phyloP scores from a whole-genome alignment of 2,888 invertebrate species.

The Chelonus formosanus region DNA sequence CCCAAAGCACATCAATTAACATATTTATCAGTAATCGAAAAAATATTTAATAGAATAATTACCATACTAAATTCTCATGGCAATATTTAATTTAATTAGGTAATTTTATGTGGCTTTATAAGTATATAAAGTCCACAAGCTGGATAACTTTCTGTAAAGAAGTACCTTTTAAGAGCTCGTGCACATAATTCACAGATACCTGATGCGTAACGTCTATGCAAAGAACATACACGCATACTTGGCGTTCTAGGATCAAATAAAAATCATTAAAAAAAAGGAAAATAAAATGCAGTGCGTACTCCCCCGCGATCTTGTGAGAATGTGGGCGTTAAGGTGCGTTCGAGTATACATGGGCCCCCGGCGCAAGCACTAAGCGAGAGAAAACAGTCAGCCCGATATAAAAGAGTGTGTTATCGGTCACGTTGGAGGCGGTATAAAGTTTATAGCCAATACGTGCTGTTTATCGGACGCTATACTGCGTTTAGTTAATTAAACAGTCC shows the following conservation, averaged over 20 bases:
- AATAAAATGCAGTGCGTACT: constrained; percentile 27
- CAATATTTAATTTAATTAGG: constrained; percentile 47
- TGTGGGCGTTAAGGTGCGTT: constrained; percentile 56
- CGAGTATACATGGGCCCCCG: constrained; percentile 29
- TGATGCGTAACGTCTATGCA: constrained; percentile 19
- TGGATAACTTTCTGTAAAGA: constrained; percentile 19
- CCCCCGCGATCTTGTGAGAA: constrained; percentile 38
- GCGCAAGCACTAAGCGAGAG: constrained; percentile 30
- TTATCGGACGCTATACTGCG: constrained; percentile 51
- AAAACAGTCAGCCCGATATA: constrained; percentile 40
- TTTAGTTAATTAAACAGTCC: constrained; percentile 58
- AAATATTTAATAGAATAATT: too few relatives aligned
- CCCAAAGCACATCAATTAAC: too few relatives aligned
- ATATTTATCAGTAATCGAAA: too few relatives aligned
- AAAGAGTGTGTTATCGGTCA: constrained; percentile 51
- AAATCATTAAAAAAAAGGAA: constrained; percentile 1
- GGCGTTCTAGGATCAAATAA: constrained; percentile 22
- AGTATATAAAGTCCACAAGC: not conserved
- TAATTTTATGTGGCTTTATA: constrained; percentile 9
- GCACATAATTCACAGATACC: constrained; percentile 25
- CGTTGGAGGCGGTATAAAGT: constrained; percentile 51
- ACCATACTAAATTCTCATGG: too few relatives aligned
- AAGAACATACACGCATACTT: constrained; percentile 1
- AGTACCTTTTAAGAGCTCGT: constrained; percentile 29
- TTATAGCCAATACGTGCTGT: constrained; percentile 55